Base-by-base conservation (phyloP, 2,797 vertebrate species). In the Halcyon smyrnensis region DNA sequence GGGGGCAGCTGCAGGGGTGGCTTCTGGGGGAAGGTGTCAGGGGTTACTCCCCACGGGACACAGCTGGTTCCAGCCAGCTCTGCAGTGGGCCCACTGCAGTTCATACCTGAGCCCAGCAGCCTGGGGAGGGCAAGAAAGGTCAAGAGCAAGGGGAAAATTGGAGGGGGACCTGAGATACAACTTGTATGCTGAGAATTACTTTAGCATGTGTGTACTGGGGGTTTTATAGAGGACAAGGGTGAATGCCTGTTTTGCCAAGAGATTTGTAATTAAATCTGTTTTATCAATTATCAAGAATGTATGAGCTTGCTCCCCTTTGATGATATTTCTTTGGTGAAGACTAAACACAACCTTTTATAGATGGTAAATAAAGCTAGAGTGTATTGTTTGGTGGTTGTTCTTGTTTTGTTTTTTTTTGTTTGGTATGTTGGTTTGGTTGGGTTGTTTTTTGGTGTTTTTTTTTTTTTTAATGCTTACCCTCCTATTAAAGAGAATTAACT, bases 121-220 rank as follows among this genome's bases (percentile, higher is more conserved):
- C 19, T 5, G 2, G 8, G 13, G 11, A 30, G 17, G 56, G 18
- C 5, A 3, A 0, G 11, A 51, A 48, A 71, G 8, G 9, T 51
- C 21, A 65, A 56, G 17, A 62, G 10, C 8, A 41, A 67, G 34
- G 13, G 14, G 27, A 63, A 85, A 11, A 32, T 34, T 41, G 63
- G 37, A 63, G 12, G 18, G 15, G 25, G 18, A 74, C 23, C 28
- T 63, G 69, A 84, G 18, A 64, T 37, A 48, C 4, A 41, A 9
- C 4, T n/a, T 70, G 3, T 34, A 14, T 23, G 5, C 18, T 65
- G 27, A 50, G 13, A 67, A 54, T 62, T 71, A 48, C 65, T 4
- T 53, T 39, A n/a, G 6, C 11, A 4, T 28, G 46, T n/a, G 16
- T 51, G 20, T 60, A 6, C 9, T 24, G 28, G 15, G 24, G 34